phyloP scores from a whole-genome alignment of 2,888 invertebrate species.

The Crioceris asparagi region DNA sequence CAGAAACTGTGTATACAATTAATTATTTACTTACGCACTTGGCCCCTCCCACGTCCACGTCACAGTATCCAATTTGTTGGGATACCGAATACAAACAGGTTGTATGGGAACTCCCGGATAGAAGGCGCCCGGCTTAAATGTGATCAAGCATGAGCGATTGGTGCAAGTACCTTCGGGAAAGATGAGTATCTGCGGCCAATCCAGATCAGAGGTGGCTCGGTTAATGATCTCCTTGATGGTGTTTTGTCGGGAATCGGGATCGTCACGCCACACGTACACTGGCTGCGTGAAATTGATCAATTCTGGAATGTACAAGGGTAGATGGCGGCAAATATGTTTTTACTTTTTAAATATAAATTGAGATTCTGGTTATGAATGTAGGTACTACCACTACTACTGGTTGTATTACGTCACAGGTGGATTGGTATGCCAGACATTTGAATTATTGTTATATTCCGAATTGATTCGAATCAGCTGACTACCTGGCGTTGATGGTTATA shows the following conservation, averaged over 20 bases:
- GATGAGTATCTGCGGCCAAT: conserved; percentile 90
- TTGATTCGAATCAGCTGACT: no score
- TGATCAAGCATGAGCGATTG: conserved; percentile 81
- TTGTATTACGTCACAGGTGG: no score
- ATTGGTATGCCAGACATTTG: no score
- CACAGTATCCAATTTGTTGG: conserved; percentile 78
- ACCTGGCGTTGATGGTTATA: no score
- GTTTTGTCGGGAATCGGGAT: conserved; percentile 82
- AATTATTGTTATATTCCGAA: no score
- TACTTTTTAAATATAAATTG: no score
- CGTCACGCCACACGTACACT: conserved; percentile 87
- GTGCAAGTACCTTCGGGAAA: conserved; percentile 97
- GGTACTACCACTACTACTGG: no score
- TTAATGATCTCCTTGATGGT: conserved; percentile 82
- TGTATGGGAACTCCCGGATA: conserved; percentile 93
- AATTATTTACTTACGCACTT: conserved; percentile 71
- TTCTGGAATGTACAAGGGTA: no score
- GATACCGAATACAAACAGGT: conserved; percentile 85
- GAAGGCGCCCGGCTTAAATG: conserved; percentile 88
- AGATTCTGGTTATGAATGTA: no score
- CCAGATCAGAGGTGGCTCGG: conserved; percentile 68
- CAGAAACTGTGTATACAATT: no score
- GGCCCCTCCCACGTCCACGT: conserved; percentile 96
- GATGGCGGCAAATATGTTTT: no score
- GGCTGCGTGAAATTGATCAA: conserved; percentile 91